Evolutionary conservation across 2,113 vertebrate species (phyloP).

Genomic region (human (Homo sapiens)): GRCh38 chr5:95294001-95294500

Average conservation of each 20-base stretch:
- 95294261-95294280: neutral
- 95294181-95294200: neutral
- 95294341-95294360: neutral
- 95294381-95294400: neutral
- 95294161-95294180: neutral
- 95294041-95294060: neutral
- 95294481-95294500: neutral
- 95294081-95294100: neutral
- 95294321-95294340: neutral
- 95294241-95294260: neutral
- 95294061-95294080: too few species aligned
- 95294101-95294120: neutral
- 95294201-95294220: neutral
- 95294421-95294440: neutral
- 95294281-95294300: neutral
- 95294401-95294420: neutral
- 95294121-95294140: neutral
- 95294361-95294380: neutral
- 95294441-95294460: neutral
- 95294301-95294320: neutral
- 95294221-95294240: neutral
- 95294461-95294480: neutral
- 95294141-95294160: neutral
- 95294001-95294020: neutral
- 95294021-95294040: neutral